These are phyloP conservation scores for Temnothorax unifasciatus DNA, from an alignment of 2,888 invertebrate genomes.

Conservation along the genomic window DNA sequence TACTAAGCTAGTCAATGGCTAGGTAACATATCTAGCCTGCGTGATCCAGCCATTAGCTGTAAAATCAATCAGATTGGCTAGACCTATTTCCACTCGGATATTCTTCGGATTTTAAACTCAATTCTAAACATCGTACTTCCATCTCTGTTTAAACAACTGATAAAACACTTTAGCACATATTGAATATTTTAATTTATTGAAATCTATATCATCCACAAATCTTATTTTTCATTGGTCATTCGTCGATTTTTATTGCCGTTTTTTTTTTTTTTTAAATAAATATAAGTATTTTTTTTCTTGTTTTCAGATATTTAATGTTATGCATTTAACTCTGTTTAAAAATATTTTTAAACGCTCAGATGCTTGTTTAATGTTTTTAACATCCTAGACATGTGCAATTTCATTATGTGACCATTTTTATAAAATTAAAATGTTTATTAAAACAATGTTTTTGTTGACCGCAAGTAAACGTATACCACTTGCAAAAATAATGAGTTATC, in stretches of 20 bases:
- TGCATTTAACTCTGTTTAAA: not conserved
- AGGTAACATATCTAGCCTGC: too few species aligned
- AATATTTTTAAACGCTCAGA: not conserved
- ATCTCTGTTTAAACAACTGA: not conserved
- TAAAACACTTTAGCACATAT: not conserved
- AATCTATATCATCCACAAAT: not conserved
- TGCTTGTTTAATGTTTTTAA: not conserved
- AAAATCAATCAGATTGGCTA: too few species aligned
- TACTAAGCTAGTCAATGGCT: too few species aligned
- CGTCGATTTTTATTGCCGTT: not conserved
- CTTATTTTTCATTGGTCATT: not conserved
- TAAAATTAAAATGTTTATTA: not conserved
- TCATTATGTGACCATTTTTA: not conserved
- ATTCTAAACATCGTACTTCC: not conserved
- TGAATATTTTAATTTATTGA: not conserved
- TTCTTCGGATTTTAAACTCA: slow-evolving; percentile 1
- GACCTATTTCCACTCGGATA: too few species aligned
- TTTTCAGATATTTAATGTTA: not conserved
- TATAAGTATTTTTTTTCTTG: not conserved
- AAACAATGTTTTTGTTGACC: not conserved
- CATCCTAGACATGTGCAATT: not conserved
- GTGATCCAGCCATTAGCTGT: too few species aligned
- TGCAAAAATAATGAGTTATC: not conserved
- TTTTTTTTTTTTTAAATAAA: not conserved
- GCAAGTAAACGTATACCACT: not conserved